Evolutionary conservation across 1,140 invertebrate species (phyloP).

Genomic region (Drosophila quadrilineata): DNA sequence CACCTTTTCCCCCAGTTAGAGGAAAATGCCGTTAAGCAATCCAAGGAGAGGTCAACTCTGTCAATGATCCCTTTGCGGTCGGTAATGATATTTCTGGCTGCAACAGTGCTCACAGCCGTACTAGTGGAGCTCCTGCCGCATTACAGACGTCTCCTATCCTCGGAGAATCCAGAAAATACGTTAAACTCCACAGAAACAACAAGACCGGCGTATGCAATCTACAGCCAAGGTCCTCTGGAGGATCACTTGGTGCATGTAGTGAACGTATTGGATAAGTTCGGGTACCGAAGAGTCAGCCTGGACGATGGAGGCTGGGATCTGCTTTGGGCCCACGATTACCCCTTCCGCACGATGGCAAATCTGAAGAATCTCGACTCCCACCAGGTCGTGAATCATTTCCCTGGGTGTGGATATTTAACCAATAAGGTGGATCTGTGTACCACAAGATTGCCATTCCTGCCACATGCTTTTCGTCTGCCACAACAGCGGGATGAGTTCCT

Average conservation of each 20-base stretch:
- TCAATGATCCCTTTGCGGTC: constrained; percentile 38
- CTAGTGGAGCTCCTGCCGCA: constrained; percentile 51
- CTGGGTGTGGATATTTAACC: constrained; percentile 96
- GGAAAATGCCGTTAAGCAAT: neutral
- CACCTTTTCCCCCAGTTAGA: constrained; percentile 27
- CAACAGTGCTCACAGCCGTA: constrained; percentile 55
- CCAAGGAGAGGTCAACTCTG: neutral
- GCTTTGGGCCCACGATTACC: constrained; percentile 97
- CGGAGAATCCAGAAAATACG: neutral
- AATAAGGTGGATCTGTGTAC: constrained; percentile 96
- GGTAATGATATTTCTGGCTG: constrained; percentile 53
- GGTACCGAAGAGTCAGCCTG: constrained; percentile 84
- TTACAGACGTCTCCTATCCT: constrained; percentile 16
- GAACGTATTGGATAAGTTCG: constrained; percentile 87
- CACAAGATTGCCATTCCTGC: constrained; percentile 88
- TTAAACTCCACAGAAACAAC: neutral
- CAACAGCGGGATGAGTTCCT: constrained; percentile 88
- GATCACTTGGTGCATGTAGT: constrained; percentile 89
- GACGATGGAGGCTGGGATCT: constrained; percentile 90
- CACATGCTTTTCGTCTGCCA: constrained; percentile 94
- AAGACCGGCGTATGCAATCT: constrained; percentile 81
- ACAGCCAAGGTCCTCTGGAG: constrained; percentile 82
- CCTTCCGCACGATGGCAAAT: constrained; percentile 86
- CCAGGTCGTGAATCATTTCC: constrained; percentile 96
- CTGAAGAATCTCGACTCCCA: constrained; percentile 86